Percentiles rank a stretch among this genome's conserved stretches.
Evolutionary conservation across 1,140 invertebrate species (phyloP).

Genomic region (Lordiphosa stackelbergi): DNA sequence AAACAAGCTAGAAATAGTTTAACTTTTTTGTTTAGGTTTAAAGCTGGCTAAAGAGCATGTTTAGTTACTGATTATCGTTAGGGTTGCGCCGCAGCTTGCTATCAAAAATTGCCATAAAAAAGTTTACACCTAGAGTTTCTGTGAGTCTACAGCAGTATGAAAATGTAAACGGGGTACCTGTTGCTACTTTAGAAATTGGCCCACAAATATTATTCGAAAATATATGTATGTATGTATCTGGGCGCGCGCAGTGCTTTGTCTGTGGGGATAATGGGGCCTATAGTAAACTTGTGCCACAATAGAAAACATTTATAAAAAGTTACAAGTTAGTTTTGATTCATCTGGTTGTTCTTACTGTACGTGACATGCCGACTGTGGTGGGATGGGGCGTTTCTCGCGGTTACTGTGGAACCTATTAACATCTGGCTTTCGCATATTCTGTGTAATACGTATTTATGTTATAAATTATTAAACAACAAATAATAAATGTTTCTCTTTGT

Average conservation of each 20-base stretch:
- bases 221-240: slow-evolving; percentile 22
- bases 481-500: slow-evolving; percentile 29
- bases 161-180: slow-evolving; percentile 9
- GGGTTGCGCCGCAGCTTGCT: slow-evolving; percentile 45
- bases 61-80: slow-evolving; percentile 54
- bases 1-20: slow-evolving; percentile 69
- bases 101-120: slow-evolving; percentile 65
- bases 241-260: slow-evolving; percentile 5
- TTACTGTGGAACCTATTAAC: slow-evolving; percentile 14
- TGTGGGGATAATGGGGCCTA: slow-evolving; percentile 20
- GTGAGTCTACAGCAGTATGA: slow-evolving; percentile 9
- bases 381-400: slow-evolving; percentile 17
- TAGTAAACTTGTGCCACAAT: slow-evolving; percentile 35
- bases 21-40: slow-evolving; percentile 59
- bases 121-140: slow-evolving; percentile 51
- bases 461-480: slow-evolving; percentile 55
- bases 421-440: slow-evolving; percentile 20
- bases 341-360: slow-evolving; percentile 32
- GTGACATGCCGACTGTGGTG: slow-evolving; percentile 47
- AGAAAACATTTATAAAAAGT: slow-evolving; percentile 37
- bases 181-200: slow-evolving; percentile 24
- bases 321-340: slow-evolving; percentile 25
- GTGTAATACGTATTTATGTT: slow-evolving; percentile 19
- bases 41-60: slow-evolving; percentile 54
- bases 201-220: slow-evolving; percentile 57